These are phyloP conservation scores for Cataglyphis albicans DNA, from an alignment of 2,888 invertebrate species.

Conservation along the genomic window DNA sequence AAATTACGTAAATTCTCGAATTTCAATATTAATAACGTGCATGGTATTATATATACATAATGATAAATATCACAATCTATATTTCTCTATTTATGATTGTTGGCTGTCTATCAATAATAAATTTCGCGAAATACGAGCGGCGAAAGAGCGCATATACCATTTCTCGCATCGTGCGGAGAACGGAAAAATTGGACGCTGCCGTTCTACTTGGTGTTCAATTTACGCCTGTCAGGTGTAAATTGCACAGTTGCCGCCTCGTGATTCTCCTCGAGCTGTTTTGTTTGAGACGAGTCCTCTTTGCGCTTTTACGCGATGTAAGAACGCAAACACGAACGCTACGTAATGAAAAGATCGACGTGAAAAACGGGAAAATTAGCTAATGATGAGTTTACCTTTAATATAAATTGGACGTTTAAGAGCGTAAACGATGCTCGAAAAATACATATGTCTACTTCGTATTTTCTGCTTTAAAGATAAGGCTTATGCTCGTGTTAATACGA, in stretches of 20 bases:
- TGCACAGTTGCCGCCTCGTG: slow-evolving; percentile 26
- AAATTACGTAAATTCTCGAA: not conserved
- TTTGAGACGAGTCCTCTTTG: slow-evolving; percentile 20
- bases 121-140: not conserved
- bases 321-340: slow-evolving; percentile 23
- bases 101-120: not conserved
- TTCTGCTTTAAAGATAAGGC: slow-evolving; percentile 13
- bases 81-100: not conserved
- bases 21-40: not conserved
- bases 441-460: slow-evolving; percentile 7
- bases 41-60: not conserved
- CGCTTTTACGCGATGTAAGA: slow-evolving; percentile 33
- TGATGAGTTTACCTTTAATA: slow-evolving; percentile 41
- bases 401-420: slow-evolving; percentile 44
- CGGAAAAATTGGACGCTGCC: slow-evolving; percentile 32
- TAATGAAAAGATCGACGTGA: slow-evolving; percentile 7
- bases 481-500: slow-evolving; percentile 35
- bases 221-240: slow-evolving; percentile 34
- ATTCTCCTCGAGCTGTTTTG: slow-evolving; percentile 16
- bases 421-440: slow-evolving; percentile 11
- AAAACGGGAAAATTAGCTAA: slow-evolving; percentile 42
- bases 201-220: slow-evolving; percentile 49
- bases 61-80: not conserved
- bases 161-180: slow-evolving; percentile 7
- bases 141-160: not conserved